Conservation (phyloP, 2,888 invertebrate genomes). For the Polydrusus cervinus region DNA sequence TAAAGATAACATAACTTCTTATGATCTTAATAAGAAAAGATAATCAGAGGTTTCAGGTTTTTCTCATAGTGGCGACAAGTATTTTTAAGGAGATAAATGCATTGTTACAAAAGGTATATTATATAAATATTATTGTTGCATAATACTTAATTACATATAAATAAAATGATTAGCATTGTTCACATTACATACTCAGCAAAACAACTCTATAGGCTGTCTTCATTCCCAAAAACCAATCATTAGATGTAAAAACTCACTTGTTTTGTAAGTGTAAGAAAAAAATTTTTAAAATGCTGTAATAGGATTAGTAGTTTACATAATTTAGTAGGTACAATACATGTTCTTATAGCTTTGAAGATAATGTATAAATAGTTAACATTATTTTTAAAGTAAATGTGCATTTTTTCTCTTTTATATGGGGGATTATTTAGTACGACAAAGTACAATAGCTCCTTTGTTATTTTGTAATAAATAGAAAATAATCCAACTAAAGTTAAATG, state of each 20-base stretch:
- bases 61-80: background rate
- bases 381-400: too few relatives aligned
- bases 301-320: too few relatives aligned
- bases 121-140: constrained; percentile 10
- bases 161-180: constrained; percentile 4
- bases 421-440: background rate
- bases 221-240: constrained; percentile 33
- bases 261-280: constrained; percentile 11
- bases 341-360: too few relatives aligned
- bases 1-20: background rate
- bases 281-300: background rate
- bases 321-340: too few relatives aligned
- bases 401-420: too few relatives aligned
- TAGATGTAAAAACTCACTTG: constrained; percentile 2
- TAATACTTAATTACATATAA: constrained; percentile 15
- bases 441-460: background rate
- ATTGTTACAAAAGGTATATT: constrained; percentile 34
- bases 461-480: too few relatives aligned
- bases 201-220: constrained; percentile 36
- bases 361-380: too few relatives aligned
- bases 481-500: too few relatives aligned
- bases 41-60: background rate
- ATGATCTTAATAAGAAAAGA: background rate
- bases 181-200: constrained; percentile 20
- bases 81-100: constrained; percentile 5